Evolutionary conservation across 2,888 invertebrate species (phyloP).

Genomic region (Microctonus brassicae): DNA sequence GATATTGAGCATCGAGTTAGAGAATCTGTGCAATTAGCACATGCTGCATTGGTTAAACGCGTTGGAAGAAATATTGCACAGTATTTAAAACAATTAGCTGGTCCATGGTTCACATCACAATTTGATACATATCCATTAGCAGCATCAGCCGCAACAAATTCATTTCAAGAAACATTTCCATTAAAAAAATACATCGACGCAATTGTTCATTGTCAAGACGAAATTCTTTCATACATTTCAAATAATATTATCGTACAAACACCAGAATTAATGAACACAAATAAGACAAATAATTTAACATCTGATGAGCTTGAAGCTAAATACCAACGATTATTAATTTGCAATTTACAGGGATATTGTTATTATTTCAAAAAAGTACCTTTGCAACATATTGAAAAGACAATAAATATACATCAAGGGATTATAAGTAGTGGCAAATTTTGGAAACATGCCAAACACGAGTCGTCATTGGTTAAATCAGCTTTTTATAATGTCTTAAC

Average conservation of each 20-base stretch:
- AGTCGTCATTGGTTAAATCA: conserved; percentile 70
- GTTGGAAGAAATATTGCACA: conserved; percentile 85
- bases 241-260: conserved; percentile 79
- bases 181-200: conserved; percentile 83
- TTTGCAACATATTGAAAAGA: conserved; percentile 71
- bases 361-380: conserved; percentile 75
- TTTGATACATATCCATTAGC: conserved; percentile 90
- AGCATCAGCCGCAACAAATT: conserved; percentile 77
- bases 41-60: conserved; percentile 76
- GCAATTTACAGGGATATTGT: conserved; percentile 77
- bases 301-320: conserved; percentile 79
- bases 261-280: conserved; percentile 72
- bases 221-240: conserved; percentile 81
- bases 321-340: conserved; percentile 76
- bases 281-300: conserved; percentile 72
- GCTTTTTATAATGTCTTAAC: conserved; percentile 81
- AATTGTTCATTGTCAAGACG: conserved; percentile 84
- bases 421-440: conserved; percentile 76
- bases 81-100: conserved; percentile 81
- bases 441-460: conserved; percentile 80
- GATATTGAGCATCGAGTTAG: conserved; percentile 88
- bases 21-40: conserved; percentile 83
- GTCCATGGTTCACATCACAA: conserved; percentile 88
- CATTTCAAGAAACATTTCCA: conserved; percentile 86
- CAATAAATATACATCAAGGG: conserved; percentile 71